A percentile compares a stretch with the other conserved stretches of the same genome.
Evolutionary conservation across 2,888 invertebrate species (phyloP).

Genomic region (Cephalotes varians): DNA sequence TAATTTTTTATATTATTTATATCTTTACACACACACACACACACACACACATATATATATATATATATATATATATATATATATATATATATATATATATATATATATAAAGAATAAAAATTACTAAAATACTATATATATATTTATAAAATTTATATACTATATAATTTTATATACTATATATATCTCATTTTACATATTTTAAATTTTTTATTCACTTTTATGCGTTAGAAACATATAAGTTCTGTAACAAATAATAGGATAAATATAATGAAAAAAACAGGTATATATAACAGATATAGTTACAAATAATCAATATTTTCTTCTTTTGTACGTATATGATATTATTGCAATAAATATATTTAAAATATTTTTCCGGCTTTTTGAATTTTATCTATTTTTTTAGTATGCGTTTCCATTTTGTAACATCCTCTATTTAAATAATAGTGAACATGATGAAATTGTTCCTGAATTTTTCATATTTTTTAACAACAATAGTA

Average conservation of each 20-base stretch:
- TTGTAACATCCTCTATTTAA: background rate
- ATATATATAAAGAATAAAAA: too few relatives aligned
- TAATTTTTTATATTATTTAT: too few relatives aligned
- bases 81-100: too few relatives aligned
- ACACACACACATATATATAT: too few relatives aligned
- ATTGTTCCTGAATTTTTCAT: background rate
- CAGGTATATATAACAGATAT: background rate
- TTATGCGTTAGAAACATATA: background rate
- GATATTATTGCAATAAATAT: background rate
- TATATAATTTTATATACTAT: background rate
- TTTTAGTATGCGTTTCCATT: background rate
- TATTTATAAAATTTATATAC: background rate
- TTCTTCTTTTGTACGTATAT: background rate
- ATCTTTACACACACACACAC: too few relatives aligned
- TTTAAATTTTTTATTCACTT: background rate
- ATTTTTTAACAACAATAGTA: slow-evolving; percentile 8
- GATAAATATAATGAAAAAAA: background rate
- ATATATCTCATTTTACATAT: background rate
- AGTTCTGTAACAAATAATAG: background rate
- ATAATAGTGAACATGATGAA: slow-evolving; percentile 10
- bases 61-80: too few relatives aligned
- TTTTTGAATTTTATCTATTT: background rate
- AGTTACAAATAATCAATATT: background rate
- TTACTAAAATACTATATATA: too few relatives aligned
- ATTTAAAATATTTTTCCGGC: background rate